Evolutionary conservation across 2,797 vertebrate genomes (phyloP), one percentile per base, ranked within the genome.

Genomic region (Typhlichthys subterraneus): DNA sequence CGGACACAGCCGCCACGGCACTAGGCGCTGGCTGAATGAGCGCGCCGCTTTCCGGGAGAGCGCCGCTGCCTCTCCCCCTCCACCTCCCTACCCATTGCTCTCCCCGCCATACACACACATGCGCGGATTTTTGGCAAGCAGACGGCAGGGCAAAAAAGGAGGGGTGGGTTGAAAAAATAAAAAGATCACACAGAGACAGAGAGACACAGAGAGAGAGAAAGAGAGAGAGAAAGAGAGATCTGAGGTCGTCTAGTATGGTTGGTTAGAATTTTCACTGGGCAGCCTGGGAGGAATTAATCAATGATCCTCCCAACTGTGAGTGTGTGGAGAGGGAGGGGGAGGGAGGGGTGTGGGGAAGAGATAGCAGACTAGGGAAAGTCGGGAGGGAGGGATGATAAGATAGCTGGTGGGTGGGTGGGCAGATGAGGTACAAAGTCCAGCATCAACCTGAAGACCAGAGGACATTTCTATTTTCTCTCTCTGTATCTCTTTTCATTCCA

Each of bases 201-300:
- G 23, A 23, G 23, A 23, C 2, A 23, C 2, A 59, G 13, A 52
- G 13, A 53, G 52, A 61, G 15, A 49, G 13, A 42, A 19, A 33
- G 45, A 50, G 38, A 52, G 12, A 59, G 31, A 13, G 77, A 51
- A 49, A 46, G 47, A 63, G 55, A 63, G 61, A 65, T 13, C 69
- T 77, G 61, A 29, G 9, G 11, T 51, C 38, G 59, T 75, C 70
- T 56, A 69, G 55, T 54, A 64, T 47, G 65, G 62, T 68, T 77
- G 81, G 88, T 75, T 80, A 66, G 53, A 68, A 76, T 77, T 75
- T 75, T 65, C 61, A 80, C 75, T 66, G 70, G 67, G 65, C 45
- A 53, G 69, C 59, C 54, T 53, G 60, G 76, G 57, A 65, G 49
- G 53, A 75, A 81, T 83, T 81, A 79, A 89, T 88, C 80, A 85